Evolutionary conservation across 2,888 invertebrate genomes (phyloP).

Genomic region (Noctuana brunneofusca): DNA sequence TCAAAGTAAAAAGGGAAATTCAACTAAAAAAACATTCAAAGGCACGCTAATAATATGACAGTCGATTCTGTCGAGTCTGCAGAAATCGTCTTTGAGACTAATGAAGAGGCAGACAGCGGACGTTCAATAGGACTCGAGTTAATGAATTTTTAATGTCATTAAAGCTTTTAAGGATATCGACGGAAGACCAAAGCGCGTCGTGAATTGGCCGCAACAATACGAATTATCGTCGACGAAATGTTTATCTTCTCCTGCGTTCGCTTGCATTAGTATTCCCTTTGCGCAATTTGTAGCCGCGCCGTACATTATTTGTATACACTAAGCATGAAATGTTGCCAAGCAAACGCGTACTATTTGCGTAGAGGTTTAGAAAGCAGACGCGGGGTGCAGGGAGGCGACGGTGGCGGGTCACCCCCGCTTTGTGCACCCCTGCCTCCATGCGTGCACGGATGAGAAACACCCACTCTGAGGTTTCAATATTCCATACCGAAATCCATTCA

Average conservation of each 20-base stretch:
- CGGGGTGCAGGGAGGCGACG: slow-evolving; percentile 51
- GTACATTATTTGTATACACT: slow-evolving; percentile 81
- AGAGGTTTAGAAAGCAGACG: slow-evolving; percentile 79
- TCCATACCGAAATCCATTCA: slow-evolving; percentile 77
- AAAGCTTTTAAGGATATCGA: slow-evolving; percentile 26
- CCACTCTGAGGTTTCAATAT: slow-evolving; percentile 78
- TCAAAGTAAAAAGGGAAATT: not conserved
- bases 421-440: slow-evolving; percentile 57
- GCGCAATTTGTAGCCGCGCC: slow-evolving; percentile 72
- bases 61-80: slow-evolving; percentile 10
- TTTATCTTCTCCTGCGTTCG: slow-evolving; percentile 59
- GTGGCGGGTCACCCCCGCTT: slow-evolving; percentile 46
- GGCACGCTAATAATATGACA: slow-evolving; percentile 28
- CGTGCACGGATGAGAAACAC: slow-evolving; percentile 72
- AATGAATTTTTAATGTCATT: slow-evolving; percentile 29
- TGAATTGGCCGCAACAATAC: slow-evolving; percentile 43
- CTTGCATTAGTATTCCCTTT: slow-evolving; percentile 75
- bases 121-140: slow-evolving; percentile 34
- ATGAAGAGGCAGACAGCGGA: slow-evolving; percentile 34
- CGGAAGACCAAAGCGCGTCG: slow-evolving; percentile 37
- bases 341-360: slow-evolving; percentile 81
- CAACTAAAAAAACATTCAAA: slow-evolving; percentile 20
- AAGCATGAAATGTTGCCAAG: slow-evolving; percentile 83
- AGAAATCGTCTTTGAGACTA: slow-evolving; percentile 33
- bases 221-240: slow-evolving; percentile 59